Evolutionary conservation across 2,113 vertebrate genomes (phyloP).

Genomic region (Formicarius rufipectus): DNA sequence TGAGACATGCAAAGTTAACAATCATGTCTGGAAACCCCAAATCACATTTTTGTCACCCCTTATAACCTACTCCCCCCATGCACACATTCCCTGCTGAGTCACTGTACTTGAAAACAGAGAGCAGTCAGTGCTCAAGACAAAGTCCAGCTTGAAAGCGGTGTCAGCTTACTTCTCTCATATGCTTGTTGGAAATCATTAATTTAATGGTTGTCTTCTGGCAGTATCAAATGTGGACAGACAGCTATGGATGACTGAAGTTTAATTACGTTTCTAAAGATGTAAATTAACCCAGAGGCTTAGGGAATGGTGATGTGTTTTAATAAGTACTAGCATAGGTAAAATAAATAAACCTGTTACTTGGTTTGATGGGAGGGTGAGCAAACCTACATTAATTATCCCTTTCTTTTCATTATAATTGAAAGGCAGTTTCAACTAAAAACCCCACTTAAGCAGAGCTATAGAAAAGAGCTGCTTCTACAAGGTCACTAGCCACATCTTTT

Average conservation of each 20-base stretch:
- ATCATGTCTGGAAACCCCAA: neutral
- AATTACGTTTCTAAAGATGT: slow-evolving; percentile 48
- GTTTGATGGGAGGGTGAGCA: neutral
- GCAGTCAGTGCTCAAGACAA: neutral
- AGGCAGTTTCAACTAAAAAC: neutral
- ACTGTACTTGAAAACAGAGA: neutral
- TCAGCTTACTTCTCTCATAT: neutral
- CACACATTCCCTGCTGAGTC: neutral
- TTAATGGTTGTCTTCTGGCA: neutral
- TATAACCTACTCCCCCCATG: accelerated
- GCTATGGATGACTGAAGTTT: slow-evolving; percentile 28
- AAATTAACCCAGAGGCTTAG: slow-evolving; percentile 8
- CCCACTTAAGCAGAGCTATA: neutral
- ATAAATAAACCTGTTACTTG: neutral
- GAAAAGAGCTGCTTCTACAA: neutral
- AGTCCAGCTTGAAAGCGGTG: neutral
- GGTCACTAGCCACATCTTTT: neutral
- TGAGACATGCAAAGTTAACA: neutral
- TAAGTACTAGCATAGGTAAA: neutral
- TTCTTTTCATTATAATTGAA: neutral
- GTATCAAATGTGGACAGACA: neutral
- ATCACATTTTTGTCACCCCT: neutral
- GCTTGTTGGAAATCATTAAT: neutral
- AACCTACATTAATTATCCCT: neutral
- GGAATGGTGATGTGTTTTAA: neutral